phyloP scores from a whole-genome alignment of 2,113 vertebrate genomes.

The Tachysurus vachellii region DNA sequence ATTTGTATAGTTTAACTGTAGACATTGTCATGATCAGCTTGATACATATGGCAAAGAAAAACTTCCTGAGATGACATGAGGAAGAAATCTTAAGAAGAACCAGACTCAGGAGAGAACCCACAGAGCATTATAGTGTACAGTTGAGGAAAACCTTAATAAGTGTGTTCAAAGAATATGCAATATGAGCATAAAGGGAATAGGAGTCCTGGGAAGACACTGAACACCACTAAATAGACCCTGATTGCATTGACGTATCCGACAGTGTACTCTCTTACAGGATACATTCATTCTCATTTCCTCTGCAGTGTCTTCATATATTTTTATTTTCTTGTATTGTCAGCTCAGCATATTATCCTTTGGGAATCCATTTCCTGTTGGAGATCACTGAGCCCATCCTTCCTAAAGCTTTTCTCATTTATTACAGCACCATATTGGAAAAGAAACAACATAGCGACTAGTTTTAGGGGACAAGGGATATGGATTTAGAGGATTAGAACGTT shows the following conservation, averaged over 20 bases:
- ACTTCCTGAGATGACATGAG: not conserved
- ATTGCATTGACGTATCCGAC: constrained; percentile 33
- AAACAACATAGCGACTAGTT: not conserved
- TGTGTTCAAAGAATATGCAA: not conserved
- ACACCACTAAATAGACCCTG: constrained; percentile 17
- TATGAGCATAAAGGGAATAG: constrained; percentile 6
- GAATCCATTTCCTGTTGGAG: constrained; percentile 37
- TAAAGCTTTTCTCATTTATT: constrained; percentile 39
- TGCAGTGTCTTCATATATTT: constrained; percentile 41
- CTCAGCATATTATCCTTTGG: not conserved
- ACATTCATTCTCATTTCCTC: constrained; percentile 35
- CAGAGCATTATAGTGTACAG: not conserved
- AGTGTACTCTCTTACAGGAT: constrained; percentile 22
- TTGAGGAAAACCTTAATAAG: not conserved
- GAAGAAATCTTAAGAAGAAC: not conserved
- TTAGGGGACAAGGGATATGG: not conserved
- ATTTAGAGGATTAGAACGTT: constrained; percentile 20
- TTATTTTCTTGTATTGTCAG: constrained; percentile 38
- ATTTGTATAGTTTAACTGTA: not conserved
- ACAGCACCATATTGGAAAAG: not conserved
- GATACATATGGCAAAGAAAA: not conserved
- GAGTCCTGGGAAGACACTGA: constrained; percentile 1
- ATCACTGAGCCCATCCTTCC: constrained; percentile 29
- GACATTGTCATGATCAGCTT: not conserved
- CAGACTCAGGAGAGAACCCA: not conserved